Conservation (phyloP, 2,113 vertebrate species). For the Tetraodon nigroviridis region DNA sequence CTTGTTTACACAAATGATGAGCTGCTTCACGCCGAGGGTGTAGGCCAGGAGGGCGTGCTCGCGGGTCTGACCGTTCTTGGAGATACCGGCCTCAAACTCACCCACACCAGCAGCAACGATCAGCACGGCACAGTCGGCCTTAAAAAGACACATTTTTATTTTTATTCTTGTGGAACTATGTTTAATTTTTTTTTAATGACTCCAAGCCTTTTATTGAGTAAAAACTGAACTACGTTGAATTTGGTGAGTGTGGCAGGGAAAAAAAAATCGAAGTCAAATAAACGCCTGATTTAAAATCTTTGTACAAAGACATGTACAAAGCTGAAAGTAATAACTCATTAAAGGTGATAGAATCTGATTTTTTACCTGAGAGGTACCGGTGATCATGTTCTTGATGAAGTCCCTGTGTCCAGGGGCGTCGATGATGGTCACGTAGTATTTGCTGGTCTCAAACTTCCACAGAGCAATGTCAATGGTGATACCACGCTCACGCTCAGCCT, state of each 20-base stretch:
- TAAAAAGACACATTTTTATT: too few relatives aligned
- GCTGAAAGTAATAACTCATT: too few relatives aligned
- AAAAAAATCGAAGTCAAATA: too few relatives aligned
- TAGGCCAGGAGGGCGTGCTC: constrained; percentile 79
- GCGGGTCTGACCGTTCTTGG: constrained; percentile 80
- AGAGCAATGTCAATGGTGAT: constrained; percentile 83
- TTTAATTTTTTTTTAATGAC: too few relatives aligned
- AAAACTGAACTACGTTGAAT: too few relatives aligned
- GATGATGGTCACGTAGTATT: constrained; percentile 79
- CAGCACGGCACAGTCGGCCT: constrained; percentile 79
- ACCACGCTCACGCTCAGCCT: constrained; percentile 78
- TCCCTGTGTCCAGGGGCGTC: constrained; percentile 80
- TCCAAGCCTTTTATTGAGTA: too few relatives aligned
- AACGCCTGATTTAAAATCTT: too few relatives aligned
- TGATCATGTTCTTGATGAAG: constrained; percentile 88
- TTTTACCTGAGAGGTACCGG: constrained; percentile 72
- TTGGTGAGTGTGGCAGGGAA: too few relatives aligned
- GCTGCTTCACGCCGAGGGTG: too few relatives aligned
- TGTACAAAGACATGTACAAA: too few relatives aligned
- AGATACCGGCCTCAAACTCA: constrained; percentile 81
- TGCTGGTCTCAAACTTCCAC: constrained; percentile 80
- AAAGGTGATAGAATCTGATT: too few relatives aligned
- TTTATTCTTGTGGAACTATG: too few relatives aligned
- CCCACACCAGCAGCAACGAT: constrained; percentile 78
- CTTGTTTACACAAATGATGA: constrained; percentile 78